Conservation (phyloP, 2,113 vertebrate genomes). For the Tauraco erythrolophus region DNA sequence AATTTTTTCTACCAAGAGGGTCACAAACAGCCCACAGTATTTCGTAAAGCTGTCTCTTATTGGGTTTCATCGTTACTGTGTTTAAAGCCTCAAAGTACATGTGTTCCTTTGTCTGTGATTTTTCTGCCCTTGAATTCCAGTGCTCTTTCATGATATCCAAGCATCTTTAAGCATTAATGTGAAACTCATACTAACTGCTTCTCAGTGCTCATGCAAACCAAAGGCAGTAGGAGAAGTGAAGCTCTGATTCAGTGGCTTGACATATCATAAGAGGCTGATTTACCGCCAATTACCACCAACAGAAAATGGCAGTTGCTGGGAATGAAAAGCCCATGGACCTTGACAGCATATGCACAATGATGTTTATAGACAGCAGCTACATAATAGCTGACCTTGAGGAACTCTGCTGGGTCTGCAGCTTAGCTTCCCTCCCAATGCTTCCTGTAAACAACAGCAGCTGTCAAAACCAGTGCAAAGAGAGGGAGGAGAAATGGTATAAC, state of each 20-base stretch:
- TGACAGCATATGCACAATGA: neutral
- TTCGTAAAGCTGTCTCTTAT: neutral
- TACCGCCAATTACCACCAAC: neutral
- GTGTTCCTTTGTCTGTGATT: neutral
- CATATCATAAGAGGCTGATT: neutral
- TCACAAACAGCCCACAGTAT: neutral
- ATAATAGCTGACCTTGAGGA: conserved; percentile 26
- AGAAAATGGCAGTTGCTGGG: conserved; percentile 18
- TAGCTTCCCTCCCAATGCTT: neutral
- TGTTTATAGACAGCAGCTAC: conserved; percentile 23
- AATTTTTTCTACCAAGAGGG: neutral
- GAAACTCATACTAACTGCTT: neutral
- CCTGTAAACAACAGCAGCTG: conserved; percentile 29
- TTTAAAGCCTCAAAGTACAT: neutral
- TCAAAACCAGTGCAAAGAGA: conserved; percentile 5
- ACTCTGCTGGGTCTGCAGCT: neutral
- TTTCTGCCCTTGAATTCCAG: neutral
- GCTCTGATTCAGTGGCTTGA: neutral
- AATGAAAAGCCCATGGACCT: conserved; percentile 14
- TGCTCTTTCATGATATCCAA: neutral
- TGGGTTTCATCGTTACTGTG: neutral
- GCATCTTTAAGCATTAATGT: neutral
- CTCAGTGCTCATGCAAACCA: neutral
- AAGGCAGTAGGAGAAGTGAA: neutral
- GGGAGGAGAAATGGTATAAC: neutral